These are phyloP conservation scores for Sceloporus tristichus DNA, from an alignment of 2,113 vertebrate species.

Conservation along the genomic window DNA sequence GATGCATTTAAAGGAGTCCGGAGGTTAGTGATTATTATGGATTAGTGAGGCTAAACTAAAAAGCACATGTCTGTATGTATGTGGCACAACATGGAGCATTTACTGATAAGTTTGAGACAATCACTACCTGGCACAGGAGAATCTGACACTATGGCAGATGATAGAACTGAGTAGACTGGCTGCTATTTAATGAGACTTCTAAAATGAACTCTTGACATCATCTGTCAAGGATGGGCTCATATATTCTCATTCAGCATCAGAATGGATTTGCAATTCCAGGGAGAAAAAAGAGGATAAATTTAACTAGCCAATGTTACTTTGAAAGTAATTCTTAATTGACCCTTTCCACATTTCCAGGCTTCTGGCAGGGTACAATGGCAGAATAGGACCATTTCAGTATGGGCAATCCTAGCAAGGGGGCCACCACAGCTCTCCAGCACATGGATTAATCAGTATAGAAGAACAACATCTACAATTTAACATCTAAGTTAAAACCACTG, in stretches of 20 bases:
- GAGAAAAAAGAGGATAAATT: slow-evolving; percentile 23
- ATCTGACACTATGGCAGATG: slow-evolving; percentile 58
- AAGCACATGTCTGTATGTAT: neutral
- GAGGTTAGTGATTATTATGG: too few relatives aligned
- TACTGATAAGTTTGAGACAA: neutral
- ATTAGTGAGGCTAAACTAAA: neutral
- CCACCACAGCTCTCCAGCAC: too few relatives aligned
- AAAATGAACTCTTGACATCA: slow-evolving; percentile 49
- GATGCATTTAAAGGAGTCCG: too few relatives aligned
- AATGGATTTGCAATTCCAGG: slow-evolving; percentile 50
- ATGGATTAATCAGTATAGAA: neutral
- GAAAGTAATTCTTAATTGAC: slow-evolving; percentile 40
- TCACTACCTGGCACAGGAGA: slow-evolving; percentile 46
- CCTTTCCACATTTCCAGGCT: slow-evolving; percentile 10
- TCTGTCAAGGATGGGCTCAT: slow-evolving; percentile 66
- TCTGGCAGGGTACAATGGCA: slow-evolving; percentile 37
- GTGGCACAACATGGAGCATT: neutral
- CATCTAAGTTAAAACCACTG: neutral
- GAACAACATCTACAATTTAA: neutral
- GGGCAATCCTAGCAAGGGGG: neutral
- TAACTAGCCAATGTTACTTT: slow-evolving; percentile 27
- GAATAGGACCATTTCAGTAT: slow-evolving; percentile 20
- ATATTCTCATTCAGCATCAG: slow-evolving; percentile 63
- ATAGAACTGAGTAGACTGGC: slow-evolving; percentile 9
- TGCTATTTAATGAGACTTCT: slow-evolving; percentile 59